A percentile compares a stretch with the other conserved stretches of the same genome.
Evolutionary conservation across 2,797 vertebrate species (phyloP).

Genomic region (Chelmon rostratus): DNA sequence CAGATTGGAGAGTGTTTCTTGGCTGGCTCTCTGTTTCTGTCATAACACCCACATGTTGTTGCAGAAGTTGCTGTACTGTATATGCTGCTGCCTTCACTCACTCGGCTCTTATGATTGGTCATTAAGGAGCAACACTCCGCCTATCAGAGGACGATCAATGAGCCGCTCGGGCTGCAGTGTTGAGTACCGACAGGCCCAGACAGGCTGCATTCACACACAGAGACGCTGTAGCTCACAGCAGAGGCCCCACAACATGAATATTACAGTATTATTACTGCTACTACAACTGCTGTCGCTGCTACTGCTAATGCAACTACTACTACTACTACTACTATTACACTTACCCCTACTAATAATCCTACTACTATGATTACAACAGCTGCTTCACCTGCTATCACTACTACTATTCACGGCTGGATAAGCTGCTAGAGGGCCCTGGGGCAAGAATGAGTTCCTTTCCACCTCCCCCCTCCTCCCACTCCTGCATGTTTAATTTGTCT

Average conservation of each 20-base stretch:
- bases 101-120: slow-evolving; percentile 41
- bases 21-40: slow-evolving; percentile 45
- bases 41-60: slow-evolving; percentile 62
- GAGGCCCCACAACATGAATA: not conserved
- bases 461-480: too few species aligned
- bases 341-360: not conserved
- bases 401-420: not conserved
- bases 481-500: not conserved
- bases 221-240: not conserved
- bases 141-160: slow-evolving; percentile 32
- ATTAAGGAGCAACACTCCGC: slow-evolving; percentile 27
- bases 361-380: not conserved
- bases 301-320: not conserved
- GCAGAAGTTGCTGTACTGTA: slow-evolving; percentile 16
- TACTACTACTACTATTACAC: not conserved
- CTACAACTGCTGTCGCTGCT: not conserved
- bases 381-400: not conserved
- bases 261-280: not conserved
- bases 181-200: slow-evolving; percentile 52
- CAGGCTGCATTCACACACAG: slow-evolving; percentile 52
- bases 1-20: slow-evolving; percentile 27
- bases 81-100: slow-evolving; percentile 19
- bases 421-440: not conserved
- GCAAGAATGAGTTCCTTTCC: not conserved
- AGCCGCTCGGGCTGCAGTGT: slow-evolving; percentile 8